Evolutionary conservation across 2,888 invertebrate genomes (phyloP).

Genomic region (Erynnis tages): DNA sequence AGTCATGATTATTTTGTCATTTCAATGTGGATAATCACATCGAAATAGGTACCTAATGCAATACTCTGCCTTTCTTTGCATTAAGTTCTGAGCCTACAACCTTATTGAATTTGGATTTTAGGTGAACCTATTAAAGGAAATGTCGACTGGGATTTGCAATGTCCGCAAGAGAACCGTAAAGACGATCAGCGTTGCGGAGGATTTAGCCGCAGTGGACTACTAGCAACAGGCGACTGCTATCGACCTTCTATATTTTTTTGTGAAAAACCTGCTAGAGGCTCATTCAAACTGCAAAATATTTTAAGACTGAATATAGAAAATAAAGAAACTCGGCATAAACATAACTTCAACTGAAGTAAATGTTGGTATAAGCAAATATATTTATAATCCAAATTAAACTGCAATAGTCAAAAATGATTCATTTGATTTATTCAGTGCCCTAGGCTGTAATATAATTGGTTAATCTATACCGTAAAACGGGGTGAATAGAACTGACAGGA

Average conservation of each 20-base stretch:
- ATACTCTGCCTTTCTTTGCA: too few relatives aligned
- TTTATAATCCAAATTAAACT: too few relatives aligned
- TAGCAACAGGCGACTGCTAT: slow-evolving; percentile 40
- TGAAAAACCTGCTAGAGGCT: slow-evolving; percentile 44
- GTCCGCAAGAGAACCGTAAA: slow-evolving; percentile 33
- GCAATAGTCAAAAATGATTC: too few relatives aligned
- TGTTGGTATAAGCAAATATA: too few relatives aligned
- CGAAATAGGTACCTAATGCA: too few relatives aligned
- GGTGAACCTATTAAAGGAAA: slow-evolving; percentile 41
- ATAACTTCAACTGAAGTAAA: slow-evolving; percentile 11
- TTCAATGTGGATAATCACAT: too few relatives aligned
- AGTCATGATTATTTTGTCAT: too few relatives aligned
- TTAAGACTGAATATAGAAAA: background rate
- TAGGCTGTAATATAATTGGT: too few relatives aligned
- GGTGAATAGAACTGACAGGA: too few relatives aligned
- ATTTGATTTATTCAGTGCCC: too few relatives aligned
- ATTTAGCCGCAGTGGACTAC: slow-evolving; percentile 45
- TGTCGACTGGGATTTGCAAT: slow-evolving; percentile 46
- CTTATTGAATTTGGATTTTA: slow-evolving; percentile 30
- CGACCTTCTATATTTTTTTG: slow-evolving; percentile 51
- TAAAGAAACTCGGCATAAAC: background rate
- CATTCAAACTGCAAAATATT: slow-evolving; percentile 6
- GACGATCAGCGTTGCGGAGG: slow-evolving; percentile 46
- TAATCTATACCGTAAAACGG: too few relatives aligned
- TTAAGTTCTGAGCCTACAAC: background rate